A percentile compares a stretch with the other conserved stretches of the same genome.
These are phyloP conservation scores for Cryptoleucopteryx plumbea DNA, from an alignment of 2,113 vertebrate species.

Conservation along the genomic window DNA sequence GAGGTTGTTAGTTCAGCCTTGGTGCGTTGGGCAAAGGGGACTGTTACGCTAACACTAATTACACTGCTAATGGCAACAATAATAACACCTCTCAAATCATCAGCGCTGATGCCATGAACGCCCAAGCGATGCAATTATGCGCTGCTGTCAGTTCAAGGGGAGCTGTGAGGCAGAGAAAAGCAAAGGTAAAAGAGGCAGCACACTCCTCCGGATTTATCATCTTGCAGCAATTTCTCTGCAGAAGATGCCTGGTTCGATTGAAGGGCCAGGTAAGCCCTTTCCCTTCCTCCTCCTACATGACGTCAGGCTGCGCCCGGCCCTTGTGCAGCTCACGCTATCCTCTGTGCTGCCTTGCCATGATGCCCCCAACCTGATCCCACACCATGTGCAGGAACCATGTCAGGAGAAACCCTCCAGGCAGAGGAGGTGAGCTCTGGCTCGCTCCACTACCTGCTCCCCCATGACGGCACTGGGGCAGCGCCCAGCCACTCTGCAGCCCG, in stretches of 20 bases:
- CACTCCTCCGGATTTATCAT: not conserved
- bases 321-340: rapidly evolving
- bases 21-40: not conserved
- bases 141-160: not conserved
- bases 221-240: not conserved
- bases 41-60: not conserved
- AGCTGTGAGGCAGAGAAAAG: not conserved
- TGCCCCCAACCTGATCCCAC: not conserved
- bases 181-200: not conserved
- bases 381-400: rapidly evolving
- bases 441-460: not conserved
- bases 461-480: not conserved
- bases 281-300: not conserved
- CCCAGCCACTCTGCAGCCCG: rapidly evolving
- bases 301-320: not conserved
- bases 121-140: not conserved
- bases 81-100: not conserved
- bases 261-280: not conserved
- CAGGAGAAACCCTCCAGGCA: not conserved
- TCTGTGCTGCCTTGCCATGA: not conserved
- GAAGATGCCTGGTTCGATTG: not conserved
- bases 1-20: not conserved
- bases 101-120: not conserved
- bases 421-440: not conserved
- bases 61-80: not conserved